Evolutionary conservation across 2,797 vertebrate genomes (phyloP).

Genomic region (Vespertilio murinus): DNA sequence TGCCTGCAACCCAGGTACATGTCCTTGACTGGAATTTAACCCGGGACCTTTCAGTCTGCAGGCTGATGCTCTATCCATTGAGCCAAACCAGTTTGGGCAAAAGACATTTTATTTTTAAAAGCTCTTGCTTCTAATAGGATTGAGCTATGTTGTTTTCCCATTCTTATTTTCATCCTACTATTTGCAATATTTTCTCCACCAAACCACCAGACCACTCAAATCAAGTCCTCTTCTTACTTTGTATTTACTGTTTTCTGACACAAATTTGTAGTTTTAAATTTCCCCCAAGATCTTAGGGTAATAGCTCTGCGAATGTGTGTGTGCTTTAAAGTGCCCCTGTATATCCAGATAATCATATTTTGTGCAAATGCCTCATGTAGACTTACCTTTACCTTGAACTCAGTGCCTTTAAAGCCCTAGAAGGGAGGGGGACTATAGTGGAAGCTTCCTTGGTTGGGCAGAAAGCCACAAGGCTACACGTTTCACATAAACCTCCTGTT

Average conservation of each 20-base stretch:
- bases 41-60: no score
- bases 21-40: no score
- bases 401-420: not conserved
- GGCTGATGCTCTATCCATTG: no score
- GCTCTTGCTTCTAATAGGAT: not conserved
- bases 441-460: conserved; percentile 46
- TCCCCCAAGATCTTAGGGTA: not conserved
- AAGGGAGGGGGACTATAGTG: not conserved
- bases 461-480: conserved; percentile 6
- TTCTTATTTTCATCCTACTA: not conserved
- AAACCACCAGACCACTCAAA: conserved; percentile 9
- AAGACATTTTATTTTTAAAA: not conserved
- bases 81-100: no score
- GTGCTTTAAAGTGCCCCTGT: not conserved
- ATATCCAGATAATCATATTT: not conserved
- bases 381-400: not conserved
- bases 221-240: not conserved
- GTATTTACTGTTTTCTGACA: not conserved
- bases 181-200: not conserved
- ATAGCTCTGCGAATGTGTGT: not conserved
- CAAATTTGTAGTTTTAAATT: not conserved
- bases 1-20: no score
- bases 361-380: not conserved
- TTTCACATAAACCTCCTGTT: conserved; percentile 53
- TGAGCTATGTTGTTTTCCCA: not conserved